A percentile compares a stretch with the other conserved stretches of the same genome.
phyloP scores from a whole-genome alignment of 2,113 vertebrate genomes.

The Tragelaphus buxtoni region DNA sequence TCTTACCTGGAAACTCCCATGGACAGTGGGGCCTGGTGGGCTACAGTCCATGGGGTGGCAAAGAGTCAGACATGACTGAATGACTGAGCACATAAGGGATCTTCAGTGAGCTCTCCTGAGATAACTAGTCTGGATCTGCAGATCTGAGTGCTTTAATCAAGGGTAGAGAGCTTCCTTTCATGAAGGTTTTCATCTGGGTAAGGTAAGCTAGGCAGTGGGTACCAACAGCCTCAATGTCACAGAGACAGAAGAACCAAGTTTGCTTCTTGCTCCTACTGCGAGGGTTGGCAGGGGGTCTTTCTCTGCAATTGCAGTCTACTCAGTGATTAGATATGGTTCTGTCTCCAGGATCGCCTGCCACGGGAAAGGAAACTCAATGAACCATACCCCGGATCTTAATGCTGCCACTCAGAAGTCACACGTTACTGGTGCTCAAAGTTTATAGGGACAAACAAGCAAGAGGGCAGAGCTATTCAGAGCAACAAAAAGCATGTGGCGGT shows the following conservation, averaged over 20 bases:
- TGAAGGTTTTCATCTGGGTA: not conserved
- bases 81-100: not conserved
- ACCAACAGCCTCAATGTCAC: too few species aligned
- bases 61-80: not conserved
- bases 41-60: not conserved
- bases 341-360: not conserved
- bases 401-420: not conserved
- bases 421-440: not conserved
- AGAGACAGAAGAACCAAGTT: not conserved
- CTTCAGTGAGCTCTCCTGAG: not conserved
- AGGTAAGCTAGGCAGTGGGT: not conserved
- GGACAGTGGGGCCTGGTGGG: not conserved
- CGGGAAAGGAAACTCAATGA: not conserved
- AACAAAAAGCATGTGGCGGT: not conserved
- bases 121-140: not conserved
- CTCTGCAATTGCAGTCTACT: not conserved
- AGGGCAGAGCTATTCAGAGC: not conserved
- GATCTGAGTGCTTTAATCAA: not conserved
- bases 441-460: not conserved
- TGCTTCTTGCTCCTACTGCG: fast-evolving
- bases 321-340: not conserved
- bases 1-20: not conserved
- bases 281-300: not conserved
- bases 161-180: not conserved
- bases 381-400: not conserved